Conservation (phyloP, 2,797 vertebrate species). For the Sebastes itinus region DNA sequence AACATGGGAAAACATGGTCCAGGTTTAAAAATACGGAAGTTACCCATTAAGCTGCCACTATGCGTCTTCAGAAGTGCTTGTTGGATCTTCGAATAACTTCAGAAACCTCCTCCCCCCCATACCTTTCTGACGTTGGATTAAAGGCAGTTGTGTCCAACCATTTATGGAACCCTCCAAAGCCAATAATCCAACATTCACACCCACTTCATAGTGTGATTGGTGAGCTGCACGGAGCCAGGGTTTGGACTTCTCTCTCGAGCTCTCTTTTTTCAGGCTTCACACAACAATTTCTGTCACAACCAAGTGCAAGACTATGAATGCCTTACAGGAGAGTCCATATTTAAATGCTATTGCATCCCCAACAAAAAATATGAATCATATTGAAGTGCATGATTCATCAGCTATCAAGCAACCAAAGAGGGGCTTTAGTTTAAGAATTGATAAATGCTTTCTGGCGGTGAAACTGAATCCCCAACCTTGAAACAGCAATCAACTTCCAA, state of each 20-base stretch:
- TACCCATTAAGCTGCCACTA: not conserved
- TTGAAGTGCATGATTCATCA: not conserved
- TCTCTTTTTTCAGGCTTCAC: not conserved
- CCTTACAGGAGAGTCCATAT: not conserved
- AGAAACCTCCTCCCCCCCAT: not conserved
- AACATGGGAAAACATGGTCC: not conserved
- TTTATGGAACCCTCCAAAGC: not conserved
- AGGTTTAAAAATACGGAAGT: not conserved
- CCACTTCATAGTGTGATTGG: not conserved
- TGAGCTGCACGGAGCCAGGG: not conserved
- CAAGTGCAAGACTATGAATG: not conserved
- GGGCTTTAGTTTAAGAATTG: not conserved
- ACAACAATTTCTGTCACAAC: not conserved
- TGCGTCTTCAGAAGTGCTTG: not conserved
- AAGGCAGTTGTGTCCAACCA: not conserved
- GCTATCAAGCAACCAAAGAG: not conserved
- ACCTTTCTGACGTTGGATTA: not conserved
- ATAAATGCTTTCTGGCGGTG: not conserved
- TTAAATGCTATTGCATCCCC: not conserved
- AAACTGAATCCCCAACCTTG: not conserved
- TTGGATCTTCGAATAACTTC: too few species aligned
- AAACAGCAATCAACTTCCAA: slow-evolving; percentile 12
- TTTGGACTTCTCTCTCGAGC: not conserved
- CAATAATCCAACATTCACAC: not conserved
- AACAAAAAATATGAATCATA: not conserved